Conservation (phyloP, 2,113 vertebrate genomes). For the Picathartes gymnocephalus region DNA sequence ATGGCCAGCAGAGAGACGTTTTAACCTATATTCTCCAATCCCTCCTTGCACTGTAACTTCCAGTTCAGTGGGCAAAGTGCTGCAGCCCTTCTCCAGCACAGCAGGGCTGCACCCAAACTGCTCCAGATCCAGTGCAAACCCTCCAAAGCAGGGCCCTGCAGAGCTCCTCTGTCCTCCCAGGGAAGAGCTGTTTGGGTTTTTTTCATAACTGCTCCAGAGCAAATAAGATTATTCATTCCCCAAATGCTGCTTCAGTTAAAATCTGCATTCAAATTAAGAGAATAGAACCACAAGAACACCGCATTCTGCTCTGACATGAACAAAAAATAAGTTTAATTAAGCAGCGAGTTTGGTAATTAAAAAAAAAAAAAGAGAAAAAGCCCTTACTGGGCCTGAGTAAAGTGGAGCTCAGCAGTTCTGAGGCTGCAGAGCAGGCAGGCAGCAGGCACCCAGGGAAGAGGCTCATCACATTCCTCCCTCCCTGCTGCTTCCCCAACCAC, state of each 20-base stretch:
- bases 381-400: background rate
- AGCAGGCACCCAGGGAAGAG: background rate
- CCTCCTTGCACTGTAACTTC: background rate
- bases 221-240: background rate
- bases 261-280: background rate
- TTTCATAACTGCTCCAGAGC: background rate
- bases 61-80: background rate
- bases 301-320: background rate
- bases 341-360: background rate
- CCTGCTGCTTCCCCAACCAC: background rate
- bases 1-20: background rate
- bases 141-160: background rate
- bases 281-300: background rate
- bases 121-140: background rate
- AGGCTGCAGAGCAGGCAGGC: background rate
- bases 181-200: background rate
- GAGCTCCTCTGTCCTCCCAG: background rate
- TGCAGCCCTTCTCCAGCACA: background rate
- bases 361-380: background rate
- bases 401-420: slow-evolving; percentile 27
- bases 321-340: background rate
- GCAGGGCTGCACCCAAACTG: background rate
- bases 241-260: background rate
- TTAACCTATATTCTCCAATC: background rate
- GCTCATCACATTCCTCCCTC: background rate